These are phyloP conservation scores for Ridgeia piscesae DNA, from an alignment of 1,140 invertebrate species.

Conservation along the genomic window DNA sequence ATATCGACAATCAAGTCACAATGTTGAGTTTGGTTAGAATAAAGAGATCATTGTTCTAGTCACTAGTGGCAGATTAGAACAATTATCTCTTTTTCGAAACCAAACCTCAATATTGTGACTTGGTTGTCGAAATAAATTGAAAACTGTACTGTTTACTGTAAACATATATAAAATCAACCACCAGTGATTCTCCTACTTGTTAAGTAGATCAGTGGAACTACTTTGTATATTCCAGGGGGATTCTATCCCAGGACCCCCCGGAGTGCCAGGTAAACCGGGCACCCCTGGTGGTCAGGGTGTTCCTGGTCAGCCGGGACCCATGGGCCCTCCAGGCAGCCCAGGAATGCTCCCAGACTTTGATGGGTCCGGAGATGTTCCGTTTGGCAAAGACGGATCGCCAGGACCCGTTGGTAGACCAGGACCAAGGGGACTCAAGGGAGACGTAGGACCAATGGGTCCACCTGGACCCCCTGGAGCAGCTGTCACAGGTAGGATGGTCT, in stretches of 20 bases:
- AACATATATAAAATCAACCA: too few relatives aligned
- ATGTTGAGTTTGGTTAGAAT: too few relatives aligned
- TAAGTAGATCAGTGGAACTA: too few relatives aligned
- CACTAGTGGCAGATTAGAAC: too few relatives aligned
- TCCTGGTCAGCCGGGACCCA: neutral
- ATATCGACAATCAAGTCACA: too few relatives aligned
- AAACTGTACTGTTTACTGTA: too few relatives aligned
- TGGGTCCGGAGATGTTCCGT: neutral
- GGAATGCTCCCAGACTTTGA: neutral
- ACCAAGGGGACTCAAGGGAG: neutral
- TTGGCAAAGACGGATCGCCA: neutral
- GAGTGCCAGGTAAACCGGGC: slow-evolving; percentile 16
- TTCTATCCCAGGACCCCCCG: slow-evolving; percentile 16
- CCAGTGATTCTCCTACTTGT: too few relatives aligned
- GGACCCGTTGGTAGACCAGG: neutral
- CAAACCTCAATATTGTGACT: too few relatives aligned
- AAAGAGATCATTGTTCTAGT: too few relatives aligned
- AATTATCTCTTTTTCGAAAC: too few relatives aligned
- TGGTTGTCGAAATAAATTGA: too few relatives aligned
- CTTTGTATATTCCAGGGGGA: neutral
- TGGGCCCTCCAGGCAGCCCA: neutral
- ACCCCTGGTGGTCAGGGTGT: neutral
- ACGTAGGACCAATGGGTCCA: neutral
- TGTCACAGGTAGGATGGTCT: neutral
- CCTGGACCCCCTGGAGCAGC: neutral